phyloP scores from a whole-genome alignment of 2,113 vertebrate genomes.

The Aspidoscelis tigris region DNA sequence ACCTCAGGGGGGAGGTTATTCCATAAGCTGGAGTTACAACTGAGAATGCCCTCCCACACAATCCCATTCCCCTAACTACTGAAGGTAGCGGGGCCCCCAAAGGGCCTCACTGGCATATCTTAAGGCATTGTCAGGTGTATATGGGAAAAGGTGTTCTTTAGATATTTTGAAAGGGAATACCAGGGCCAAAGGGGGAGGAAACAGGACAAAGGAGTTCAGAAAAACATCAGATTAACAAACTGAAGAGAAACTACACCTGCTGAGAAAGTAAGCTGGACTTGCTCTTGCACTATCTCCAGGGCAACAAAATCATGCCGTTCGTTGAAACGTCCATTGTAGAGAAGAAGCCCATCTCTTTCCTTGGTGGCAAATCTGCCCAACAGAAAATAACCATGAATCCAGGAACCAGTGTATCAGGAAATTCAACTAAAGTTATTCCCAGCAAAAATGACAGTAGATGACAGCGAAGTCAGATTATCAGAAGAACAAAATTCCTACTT shows the following conservation, averaged over 20 bases:
- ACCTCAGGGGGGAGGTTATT: too few species aligned
- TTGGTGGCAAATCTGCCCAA: slow-evolving; percentile 88
- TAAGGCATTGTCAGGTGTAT: too few species aligned
- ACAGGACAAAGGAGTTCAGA: neutral
- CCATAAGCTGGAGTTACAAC: too few species aligned
- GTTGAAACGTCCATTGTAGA: slow-evolving; percentile 96
- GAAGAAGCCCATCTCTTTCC: slow-evolving; percentile 85
- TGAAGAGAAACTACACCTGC: slow-evolving; percentile 78
- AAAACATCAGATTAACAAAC: too few species aligned
- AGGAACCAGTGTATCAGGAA: neutral
- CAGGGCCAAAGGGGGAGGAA: neutral
- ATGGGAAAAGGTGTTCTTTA: too few species aligned
- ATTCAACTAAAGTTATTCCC: neutral
- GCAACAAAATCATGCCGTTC: slow-evolving; percentile 96
- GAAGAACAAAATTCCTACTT: neutral
- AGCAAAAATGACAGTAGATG: neutral
- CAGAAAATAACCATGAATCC: neutral
- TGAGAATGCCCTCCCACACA: too few species aligned
- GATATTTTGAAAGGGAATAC: neutral
- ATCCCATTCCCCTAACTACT: too few species aligned
- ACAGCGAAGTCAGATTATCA: neutral
- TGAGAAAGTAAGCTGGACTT: slow-evolving; percentile 95
- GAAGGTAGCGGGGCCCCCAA: too few species aligned
- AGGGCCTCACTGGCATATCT: too few species aligned
- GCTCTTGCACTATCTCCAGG: slow-evolving; percentile 89